A percentile compares a stretch with the other conserved stretches of the same genome.
These are phyloP conservation scores for Petromus typicus DNA, from an alignment of 2,113 vertebrate genomes.

Conservation along the genomic window DNA sequence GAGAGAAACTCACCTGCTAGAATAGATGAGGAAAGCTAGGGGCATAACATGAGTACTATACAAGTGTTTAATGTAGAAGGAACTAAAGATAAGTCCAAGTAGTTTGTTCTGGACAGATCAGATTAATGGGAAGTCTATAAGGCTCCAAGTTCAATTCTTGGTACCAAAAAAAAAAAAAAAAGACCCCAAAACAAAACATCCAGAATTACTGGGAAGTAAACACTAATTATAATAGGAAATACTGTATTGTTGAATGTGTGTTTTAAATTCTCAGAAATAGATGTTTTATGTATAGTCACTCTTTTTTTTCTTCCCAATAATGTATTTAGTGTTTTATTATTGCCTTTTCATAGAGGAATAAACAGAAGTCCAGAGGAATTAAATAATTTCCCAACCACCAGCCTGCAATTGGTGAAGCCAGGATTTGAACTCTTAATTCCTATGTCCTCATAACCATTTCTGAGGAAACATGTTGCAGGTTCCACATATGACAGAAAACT, in stretches of 20 bases:
- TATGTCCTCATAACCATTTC: background rate
- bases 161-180: too few relatives aligned
- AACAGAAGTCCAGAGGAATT: background rate
- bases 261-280: conserved; percentile 17
- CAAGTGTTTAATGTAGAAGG: background rate
- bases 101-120: background rate
- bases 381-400: background rate
- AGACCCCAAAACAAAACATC: too few relatives aligned
- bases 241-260: too few relatives aligned
- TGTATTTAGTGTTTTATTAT: background rate
- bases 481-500: background rate
- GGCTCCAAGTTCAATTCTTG: too few relatives aligned
- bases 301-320: background rate
- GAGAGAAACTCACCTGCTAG: background rate
- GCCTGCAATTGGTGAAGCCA: background rate
- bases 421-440: background rate
- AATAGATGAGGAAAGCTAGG: background rate
- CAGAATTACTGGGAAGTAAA: background rate
- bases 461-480: background rate
- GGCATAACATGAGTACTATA: background rate
- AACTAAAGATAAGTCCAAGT: background rate
- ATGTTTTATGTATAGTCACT: background rate
- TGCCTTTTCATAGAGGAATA: background rate
- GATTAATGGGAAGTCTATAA: background rate
- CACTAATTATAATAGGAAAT: background rate